Conservation (phyloP, 2,888 invertebrate species). For the Yponomeuta plumbellus region DNA sequence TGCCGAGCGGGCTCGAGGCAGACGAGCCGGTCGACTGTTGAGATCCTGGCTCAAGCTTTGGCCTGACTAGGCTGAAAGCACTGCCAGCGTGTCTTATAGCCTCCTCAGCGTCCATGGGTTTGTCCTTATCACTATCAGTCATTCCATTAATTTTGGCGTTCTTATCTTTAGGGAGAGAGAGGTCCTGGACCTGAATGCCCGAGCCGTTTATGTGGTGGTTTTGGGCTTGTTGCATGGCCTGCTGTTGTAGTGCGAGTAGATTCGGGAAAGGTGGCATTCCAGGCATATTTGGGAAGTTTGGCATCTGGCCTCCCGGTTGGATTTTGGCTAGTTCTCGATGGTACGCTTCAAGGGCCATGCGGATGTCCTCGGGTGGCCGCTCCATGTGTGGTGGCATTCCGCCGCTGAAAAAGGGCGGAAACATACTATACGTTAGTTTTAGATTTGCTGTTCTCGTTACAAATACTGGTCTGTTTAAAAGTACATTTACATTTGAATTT, state of each 20-base stretch:
- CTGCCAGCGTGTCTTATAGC: conserved; percentile 86
- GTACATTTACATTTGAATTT: not conserved
- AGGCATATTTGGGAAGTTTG: conserved; percentile 65
- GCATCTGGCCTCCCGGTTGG: conserved; percentile 80
- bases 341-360: conserved; percentile 93
- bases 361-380: conserved; percentile 87
- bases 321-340: conserved; percentile 95
- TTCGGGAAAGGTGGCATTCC: conserved; percentile 78
- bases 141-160: conserved; percentile 79
- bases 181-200: conserved; percentile 82
- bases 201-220: conserved; percentile 79
- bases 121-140: conserved; percentile 82
- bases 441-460: conserved; percentile 70
- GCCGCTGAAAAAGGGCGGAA: conserved; percentile 90
- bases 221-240: conserved; percentile 64
- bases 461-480: conserved; percentile 26
- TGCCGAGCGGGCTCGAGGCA: conserved; percentile 89
- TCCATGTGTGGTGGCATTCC: conserved; percentile 79
- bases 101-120: conserved; percentile 78
- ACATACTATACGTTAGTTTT: conserved; percentile 82
- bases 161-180: conserved; percentile 89
- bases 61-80: conserved; percentile 92
- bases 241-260: conserved; percentile 86
- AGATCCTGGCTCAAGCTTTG: conserved; percentile 87
- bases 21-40: conserved; percentile 85